Evolutionary conservation across 2,113 vertebrate species (phyloP).

Genomic region (Hyperoodon ampullatus): DNA sequence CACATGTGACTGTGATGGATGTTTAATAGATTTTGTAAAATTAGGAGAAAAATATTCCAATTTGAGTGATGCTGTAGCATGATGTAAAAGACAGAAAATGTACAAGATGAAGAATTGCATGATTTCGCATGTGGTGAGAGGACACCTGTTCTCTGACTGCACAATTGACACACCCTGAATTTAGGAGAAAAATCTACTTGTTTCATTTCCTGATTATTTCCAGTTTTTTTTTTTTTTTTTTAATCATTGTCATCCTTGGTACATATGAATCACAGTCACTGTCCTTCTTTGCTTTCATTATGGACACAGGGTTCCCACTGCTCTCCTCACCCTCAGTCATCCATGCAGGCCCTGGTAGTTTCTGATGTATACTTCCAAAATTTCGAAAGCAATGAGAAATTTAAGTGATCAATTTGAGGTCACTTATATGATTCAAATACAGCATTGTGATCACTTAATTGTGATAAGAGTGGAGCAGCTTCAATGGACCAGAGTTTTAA

Average conservation of each 20-base stretch:
- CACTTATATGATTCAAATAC: neutral
- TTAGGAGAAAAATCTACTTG: neutral
- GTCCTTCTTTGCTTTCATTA: neutral
- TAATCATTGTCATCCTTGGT: neutral
- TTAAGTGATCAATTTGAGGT: neutral
- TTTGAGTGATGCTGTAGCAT: neutral
- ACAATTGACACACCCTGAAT: neutral
- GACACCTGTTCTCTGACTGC: neutral
- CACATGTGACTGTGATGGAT: neutral
- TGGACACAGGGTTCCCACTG: neutral
- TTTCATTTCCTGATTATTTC: neutral
- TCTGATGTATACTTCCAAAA: neutral
- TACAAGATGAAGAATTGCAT: neutral
- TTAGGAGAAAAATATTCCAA: neutral
- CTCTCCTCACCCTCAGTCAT: neutral
- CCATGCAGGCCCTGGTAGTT: neutral
- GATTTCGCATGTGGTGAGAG: too few species aligned
- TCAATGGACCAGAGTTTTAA: neutral
- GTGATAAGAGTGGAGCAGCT: neutral
- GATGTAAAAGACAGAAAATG: neutral
- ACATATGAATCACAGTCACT: neutral
- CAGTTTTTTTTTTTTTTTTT: neutral
- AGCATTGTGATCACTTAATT: neutral
- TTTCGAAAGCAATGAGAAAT: neutral
- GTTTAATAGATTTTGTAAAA: neutral